These are phyloP conservation scores for Heliconius congener DNA, from an alignment of 1,140 invertebrate genomes.

Conservation along the genomic window DNA sequence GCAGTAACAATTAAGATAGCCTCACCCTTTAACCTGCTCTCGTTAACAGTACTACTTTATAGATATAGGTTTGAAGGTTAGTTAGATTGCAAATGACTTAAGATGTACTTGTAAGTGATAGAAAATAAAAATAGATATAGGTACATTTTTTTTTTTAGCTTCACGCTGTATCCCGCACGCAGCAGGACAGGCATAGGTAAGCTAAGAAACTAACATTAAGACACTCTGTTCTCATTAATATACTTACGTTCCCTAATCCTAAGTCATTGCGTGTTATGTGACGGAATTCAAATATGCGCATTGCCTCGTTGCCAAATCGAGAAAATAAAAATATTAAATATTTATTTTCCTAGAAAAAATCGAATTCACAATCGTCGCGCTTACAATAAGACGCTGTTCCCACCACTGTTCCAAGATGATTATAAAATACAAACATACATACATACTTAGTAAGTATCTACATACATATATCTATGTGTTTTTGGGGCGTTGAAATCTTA, in stretches of 20 bases:
- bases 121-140: neutral
- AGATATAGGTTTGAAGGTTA: slow-evolving; percentile 12
- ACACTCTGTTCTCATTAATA: too few species aligned
- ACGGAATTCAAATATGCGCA: too few species aligned
- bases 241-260: too few species aligned
- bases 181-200: too few species aligned
- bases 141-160: too few species aligned
- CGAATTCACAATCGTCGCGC: too few species aligned
- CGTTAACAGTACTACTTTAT: slow-evolving; percentile 5
- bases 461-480: neutral
- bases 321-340: neutral
- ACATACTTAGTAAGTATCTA: neutral
- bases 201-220: too few species aligned
- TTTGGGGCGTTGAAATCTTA: neutral
- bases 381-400: neutral
- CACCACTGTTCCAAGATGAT: too few species aligned
- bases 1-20: slow-evolving; percentile 7
- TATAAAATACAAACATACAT: neutral
- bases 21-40: slow-evolving; percentile 13
- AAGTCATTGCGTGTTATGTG: too few species aligned
- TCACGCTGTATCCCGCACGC: too few species aligned
- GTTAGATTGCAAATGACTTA: slow-evolving; percentile 4
- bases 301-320: too few species aligned
- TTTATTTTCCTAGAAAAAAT: neutral
- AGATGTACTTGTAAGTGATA: neutral